phyloP scores from a whole-genome alignment of 2,113 vertebrate species.

The Campylomormyrus numenius region DNA sequence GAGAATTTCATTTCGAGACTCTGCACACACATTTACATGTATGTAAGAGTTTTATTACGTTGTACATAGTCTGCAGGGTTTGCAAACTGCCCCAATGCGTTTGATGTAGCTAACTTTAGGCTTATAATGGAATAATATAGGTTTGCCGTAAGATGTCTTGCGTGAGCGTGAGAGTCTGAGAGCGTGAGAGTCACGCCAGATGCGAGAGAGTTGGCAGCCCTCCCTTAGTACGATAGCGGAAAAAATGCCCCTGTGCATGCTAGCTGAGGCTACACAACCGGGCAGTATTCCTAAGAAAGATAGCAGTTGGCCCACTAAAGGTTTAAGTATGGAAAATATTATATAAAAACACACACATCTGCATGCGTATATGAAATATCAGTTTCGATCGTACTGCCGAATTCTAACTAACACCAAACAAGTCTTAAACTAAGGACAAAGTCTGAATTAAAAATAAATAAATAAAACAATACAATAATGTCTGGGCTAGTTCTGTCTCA shows the following conservation, averaged over 20 bases:
- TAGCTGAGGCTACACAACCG: neutral
- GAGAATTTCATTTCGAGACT: too few species aligned
- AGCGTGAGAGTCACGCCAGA: too few species aligned
- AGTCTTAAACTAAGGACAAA: neutral
- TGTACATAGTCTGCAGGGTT: too few species aligned
- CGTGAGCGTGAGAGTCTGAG: too few species aligned
- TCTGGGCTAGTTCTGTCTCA: neutral
- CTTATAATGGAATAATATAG: too few species aligned
- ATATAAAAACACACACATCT: neutral
- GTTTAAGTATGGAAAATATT: neutral
- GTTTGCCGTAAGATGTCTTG: too few species aligned
- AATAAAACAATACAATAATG: neutral
- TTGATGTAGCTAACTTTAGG: too few species aligned
- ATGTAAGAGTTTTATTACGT: too few species aligned
- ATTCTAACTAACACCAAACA: neutral
- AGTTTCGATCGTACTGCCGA: neutral
- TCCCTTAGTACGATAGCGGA: neutral
- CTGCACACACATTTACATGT: too few species aligned
- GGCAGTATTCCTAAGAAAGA: neutral
- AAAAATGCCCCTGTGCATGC: neutral
- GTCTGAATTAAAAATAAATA: neutral
- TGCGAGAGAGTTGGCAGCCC: too few species aligned
- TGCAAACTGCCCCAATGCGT: too few species aligned
- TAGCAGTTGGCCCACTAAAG: neutral
- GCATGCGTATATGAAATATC: neutral